These are phyloP conservation scores for Chymomyza costata DNA, from an alignment of 1,140 invertebrate genomes.

Conservation along the genomic window DNA sequence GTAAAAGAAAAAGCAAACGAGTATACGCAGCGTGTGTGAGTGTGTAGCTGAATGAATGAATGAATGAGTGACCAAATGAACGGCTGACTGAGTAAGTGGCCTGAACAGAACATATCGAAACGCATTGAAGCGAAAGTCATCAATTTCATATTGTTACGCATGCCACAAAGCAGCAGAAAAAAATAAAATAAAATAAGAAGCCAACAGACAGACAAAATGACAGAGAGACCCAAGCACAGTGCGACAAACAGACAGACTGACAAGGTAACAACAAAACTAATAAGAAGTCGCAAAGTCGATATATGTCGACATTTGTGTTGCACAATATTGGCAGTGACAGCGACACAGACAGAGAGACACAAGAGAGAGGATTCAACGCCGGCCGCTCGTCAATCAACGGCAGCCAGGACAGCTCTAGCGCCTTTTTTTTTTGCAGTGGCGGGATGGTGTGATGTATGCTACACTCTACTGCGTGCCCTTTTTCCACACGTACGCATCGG, in stretches of 20 bases:
- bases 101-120: conserved; percentile 60
- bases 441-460: conserved; percentile 2
- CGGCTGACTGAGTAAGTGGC: conserved; percentile 24
- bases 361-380: conserved; percentile 70
- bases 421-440: too few species aligned
- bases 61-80: conserved; percentile 29
- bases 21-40: too few species aligned
- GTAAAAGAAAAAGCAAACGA: conserved; percentile 28
- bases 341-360: conserved; percentile 47
- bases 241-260: background rate
- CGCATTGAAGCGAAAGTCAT: conserved; percentile 67
- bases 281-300: conserved; percentile 40
- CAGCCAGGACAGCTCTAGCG: conserved; percentile 6
- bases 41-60: conserved; percentile 30
- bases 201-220: background rate
- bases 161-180: conserved; percentile 54
- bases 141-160: conserved; percentile 74
- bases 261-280: conserved; percentile 44
- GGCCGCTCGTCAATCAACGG: conserved; percentile 55
- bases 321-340: conserved; percentile 25
- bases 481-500: conserved; percentile 67
- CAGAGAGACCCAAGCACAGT: background rate
- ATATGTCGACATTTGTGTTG: conserved; percentile 8
- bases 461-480: conserved; percentile 29
- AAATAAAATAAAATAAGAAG: conserved; percentile 2